Percentiles rank a stretch among this genome's conserved stretches.
phyloP scores from a whole-genome alignment of 2,113 vertebrate genomes.

The Gavia stellata region DNA sequence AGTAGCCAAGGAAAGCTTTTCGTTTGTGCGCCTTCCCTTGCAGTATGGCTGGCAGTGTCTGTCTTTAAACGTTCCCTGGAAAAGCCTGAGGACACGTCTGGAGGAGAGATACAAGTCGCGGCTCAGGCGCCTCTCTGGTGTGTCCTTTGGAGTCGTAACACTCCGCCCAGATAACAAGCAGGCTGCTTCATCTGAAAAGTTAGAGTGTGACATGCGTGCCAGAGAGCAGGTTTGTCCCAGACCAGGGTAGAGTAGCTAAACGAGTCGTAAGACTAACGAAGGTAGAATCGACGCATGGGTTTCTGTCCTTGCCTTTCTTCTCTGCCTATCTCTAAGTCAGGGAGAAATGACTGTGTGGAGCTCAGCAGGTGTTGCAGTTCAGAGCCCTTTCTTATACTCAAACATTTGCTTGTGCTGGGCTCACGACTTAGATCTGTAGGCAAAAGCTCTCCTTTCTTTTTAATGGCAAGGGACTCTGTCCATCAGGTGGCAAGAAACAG shows the following conservation, averaged over 20 bases:
- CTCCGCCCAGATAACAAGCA: background rate
- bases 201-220: rapidly evolving
- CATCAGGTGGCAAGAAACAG: rapidly evolving
- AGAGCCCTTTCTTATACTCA: background rate
- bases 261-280: background rate
- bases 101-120: background rate
- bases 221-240: background rate
- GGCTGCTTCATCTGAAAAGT: background rate
- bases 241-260: background rate
- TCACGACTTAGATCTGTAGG: background rate
- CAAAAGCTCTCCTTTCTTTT: background rate
- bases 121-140: background rate
- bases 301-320: background rate
- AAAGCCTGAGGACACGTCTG: background rate
- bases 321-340: background rate
- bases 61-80: background rate
- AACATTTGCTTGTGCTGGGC: background rate
- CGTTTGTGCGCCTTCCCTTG: background rate
- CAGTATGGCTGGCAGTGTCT: background rate
- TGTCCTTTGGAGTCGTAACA: background rate
- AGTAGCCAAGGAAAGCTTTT: background rate
- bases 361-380: background rate
- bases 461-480: background rate
- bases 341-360: background rate
- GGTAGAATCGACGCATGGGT: rapidly evolving